Conservation (phyloP, 2,888 invertebrate genomes). For the Cenopis cana region DNA sequence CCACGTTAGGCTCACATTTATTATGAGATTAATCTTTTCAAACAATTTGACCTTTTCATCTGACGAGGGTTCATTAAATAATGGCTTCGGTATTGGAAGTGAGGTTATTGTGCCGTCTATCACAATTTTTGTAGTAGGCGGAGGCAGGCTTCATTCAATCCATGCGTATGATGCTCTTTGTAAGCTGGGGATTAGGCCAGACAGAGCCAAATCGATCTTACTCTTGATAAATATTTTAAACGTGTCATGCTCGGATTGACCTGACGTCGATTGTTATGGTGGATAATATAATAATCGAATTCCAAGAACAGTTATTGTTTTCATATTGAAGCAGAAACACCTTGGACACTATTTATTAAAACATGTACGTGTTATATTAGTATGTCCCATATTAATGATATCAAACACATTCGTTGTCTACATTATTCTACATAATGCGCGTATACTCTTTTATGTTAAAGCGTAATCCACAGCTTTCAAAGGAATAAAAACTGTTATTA, state of each 20-base stretch:
- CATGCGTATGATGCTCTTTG: slow-evolving; percentile 44
- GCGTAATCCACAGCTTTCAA: slow-evolving; percentile 13
- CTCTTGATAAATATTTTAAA: slow-evolving; percentile 47
- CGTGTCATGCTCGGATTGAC: slow-evolving; percentile 24
- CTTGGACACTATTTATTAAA: slow-evolving; percentile 45
- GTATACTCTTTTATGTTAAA: slow-evolving; percentile 36
- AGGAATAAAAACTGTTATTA: slow-evolving; percentile 20
- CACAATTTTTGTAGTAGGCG: slow-evolving; percentile 78
- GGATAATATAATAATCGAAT: slow-evolving; percentile 47
- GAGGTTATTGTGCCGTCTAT: slow-evolving; percentile 83
- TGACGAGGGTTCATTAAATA: slow-evolving; percentile 85
- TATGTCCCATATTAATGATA: slow-evolving; percentile 25
- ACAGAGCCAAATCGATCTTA: slow-evolving; percentile 47
- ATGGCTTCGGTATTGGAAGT: slow-evolving; percentile 79
- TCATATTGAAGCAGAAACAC: slow-evolving; percentile 46
- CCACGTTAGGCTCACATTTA: slow-evolving; percentile 79
- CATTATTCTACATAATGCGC: slow-evolving; percentile 15
- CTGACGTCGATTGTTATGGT: slow-evolving; percentile 23
- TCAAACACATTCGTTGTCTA: slow-evolving; percentile 39
- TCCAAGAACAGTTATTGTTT: slow-evolving; percentile 50
- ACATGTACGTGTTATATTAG: slow-evolving; percentile 39
- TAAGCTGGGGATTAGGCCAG: slow-evolving; percentile 43
- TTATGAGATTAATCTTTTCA: slow-evolving; percentile 84
- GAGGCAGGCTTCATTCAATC: slow-evolving; percentile 60
- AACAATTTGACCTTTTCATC: slow-evolving; percentile 85